Conservation (phyloP, 2,113 vertebrate species). For the Dryoscopus gambensis region DNA sequence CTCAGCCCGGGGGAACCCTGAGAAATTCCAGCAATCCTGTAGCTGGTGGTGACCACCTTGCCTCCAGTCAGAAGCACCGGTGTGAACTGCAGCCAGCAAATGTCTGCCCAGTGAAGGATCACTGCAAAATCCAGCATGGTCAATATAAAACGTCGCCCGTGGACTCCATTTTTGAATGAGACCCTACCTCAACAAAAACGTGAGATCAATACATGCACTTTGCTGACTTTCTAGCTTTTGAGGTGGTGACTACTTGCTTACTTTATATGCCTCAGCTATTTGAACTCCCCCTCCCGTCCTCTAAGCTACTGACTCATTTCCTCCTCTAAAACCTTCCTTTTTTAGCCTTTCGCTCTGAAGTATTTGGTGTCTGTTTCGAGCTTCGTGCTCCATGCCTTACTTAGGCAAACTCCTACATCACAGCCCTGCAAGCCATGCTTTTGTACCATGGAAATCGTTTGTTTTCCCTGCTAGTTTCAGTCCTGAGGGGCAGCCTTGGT, state of each 20-base stretch:
- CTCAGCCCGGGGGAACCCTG: neutral
- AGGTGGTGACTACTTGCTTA: slow-evolving; percentile 33
- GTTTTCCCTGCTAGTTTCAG: neutral
- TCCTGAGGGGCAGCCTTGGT: neutral
- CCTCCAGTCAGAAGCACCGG: neutral
- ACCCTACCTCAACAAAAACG: neutral
- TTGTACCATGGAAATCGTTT: neutral
- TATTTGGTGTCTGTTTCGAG: neutral
- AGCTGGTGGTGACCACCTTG: neutral
- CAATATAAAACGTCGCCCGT: fast-evolving
- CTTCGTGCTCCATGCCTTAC: slow-evolving; percentile 19
- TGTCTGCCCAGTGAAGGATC: neutral
- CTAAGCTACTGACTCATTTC: slow-evolving; percentile 73
- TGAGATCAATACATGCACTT: neutral
- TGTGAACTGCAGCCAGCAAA: neutral
- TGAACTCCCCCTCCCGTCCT: slow-evolving; percentile 56
- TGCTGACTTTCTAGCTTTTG: neutral
- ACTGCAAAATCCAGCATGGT: neutral
- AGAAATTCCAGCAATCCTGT: neutral
- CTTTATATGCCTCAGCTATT: slow-evolving; percentile 48
- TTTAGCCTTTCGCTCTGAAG: slow-evolving; percentile 18
- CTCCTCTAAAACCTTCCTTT: slow-evolving; percentile 57
- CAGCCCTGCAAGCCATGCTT: neutral
- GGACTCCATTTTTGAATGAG: neutral
- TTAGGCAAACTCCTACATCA: slow-evolving; percentile 53